phyloP scores from a whole-genome alignment of 2,113 vertebrate species.

The Cynoglossus semilaevis region DNA sequence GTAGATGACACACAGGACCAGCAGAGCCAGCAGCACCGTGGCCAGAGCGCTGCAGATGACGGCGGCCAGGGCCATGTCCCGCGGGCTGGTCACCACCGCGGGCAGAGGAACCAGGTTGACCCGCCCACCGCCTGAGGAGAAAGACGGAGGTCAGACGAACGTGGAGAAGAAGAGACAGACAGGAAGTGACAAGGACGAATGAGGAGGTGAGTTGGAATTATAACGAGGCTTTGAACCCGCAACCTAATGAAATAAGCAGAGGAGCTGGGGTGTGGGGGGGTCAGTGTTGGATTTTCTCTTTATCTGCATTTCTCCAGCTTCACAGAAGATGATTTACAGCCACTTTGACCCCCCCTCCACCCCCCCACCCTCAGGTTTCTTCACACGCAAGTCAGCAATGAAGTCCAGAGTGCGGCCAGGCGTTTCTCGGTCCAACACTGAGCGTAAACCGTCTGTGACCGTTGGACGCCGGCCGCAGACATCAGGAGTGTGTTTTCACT shows the following conservation, averaged over 20 bases:
- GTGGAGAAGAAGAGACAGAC: no score
- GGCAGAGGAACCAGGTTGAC: conserved; percentile 93
- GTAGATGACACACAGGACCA: conserved; percentile 94
- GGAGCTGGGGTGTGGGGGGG: conserved; percentile 62
- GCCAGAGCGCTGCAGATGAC: conserved; percentile 95
- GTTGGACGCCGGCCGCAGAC: not conserved
- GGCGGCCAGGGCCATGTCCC: conserved; percentile 91
- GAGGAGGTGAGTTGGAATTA: no score
- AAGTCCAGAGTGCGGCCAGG: no score
- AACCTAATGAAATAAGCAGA: conserved; percentile 39
- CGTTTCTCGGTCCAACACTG: no score
- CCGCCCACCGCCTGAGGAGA: conserved; percentile 82
- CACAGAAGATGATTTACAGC: conserved; percentile 58
- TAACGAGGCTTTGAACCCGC: no score
- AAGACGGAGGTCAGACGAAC: not conserved
- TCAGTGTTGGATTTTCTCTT: conserved; percentile 46
- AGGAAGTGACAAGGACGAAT: no score
- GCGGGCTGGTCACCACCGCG: conserved; percentile 85
- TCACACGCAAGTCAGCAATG: conserved; percentile 39
- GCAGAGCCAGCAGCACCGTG: conserved; percentile 89
- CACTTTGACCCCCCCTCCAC: no score
- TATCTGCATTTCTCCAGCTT: conserved; percentile 31
- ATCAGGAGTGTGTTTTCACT: not conserved
- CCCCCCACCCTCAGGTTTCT: conserved; percentile 32
- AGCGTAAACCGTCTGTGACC: not conserved